A percentile compares a stretch with the other conserved stretches of the same genome.
Evolutionary conservation across 1,140 invertebrate genomes (phyloP).

Genomic region (Battus philenor): DNA sequence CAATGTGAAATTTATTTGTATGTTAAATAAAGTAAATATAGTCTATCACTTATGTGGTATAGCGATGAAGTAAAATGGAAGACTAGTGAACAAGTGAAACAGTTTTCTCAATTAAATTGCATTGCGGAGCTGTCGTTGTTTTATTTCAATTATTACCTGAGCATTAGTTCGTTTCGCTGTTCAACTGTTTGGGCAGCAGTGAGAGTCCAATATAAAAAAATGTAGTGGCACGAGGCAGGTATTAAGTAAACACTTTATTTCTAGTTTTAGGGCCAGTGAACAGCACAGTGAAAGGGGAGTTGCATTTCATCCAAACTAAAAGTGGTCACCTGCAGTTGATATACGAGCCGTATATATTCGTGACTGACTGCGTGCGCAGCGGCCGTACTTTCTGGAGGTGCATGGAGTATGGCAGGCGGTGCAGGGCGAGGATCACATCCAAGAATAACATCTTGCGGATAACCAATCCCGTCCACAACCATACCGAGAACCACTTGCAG

Average conservation of each 20-base stretch:
- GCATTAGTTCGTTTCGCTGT: too few species aligned
- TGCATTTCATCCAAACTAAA: conserved; percentile 69
- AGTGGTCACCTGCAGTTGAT: conserved; percentile 66
- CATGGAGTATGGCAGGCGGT: conserved; percentile 65
- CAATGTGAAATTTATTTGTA: too few species aligned
- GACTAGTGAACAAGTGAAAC: too few species aligned
- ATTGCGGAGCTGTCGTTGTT: conserved; percentile 2
- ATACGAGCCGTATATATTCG: conserved; percentile 66
- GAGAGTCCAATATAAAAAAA: too few species aligned
- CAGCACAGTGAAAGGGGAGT: conserved; percentile 49
- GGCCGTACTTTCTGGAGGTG: conserved; percentile 69
- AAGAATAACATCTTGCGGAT: conserved; percentile 61
- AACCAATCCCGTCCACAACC: conserved; percentile 65
- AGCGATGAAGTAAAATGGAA: too few species aligned
- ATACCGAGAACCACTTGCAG: conserved; percentile 52
- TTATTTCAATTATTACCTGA: conserved; percentile 6
- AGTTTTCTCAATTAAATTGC: conserved; percentile 1
- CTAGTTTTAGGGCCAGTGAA: conserved; percentile 52
- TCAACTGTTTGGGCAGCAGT: too few species aligned
- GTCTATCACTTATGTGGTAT: too few species aligned
- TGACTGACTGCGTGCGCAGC: conserved; percentile 65
- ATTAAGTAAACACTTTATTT: conserved; percentile 18
- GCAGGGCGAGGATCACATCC: conserved; percentile 64
- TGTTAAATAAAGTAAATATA: too few species aligned
- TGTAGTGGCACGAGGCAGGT: background rate